Base-by-base conservation (phyloP, 2,113 vertebrate genomes). In the Pituophis catenifer region DNA sequence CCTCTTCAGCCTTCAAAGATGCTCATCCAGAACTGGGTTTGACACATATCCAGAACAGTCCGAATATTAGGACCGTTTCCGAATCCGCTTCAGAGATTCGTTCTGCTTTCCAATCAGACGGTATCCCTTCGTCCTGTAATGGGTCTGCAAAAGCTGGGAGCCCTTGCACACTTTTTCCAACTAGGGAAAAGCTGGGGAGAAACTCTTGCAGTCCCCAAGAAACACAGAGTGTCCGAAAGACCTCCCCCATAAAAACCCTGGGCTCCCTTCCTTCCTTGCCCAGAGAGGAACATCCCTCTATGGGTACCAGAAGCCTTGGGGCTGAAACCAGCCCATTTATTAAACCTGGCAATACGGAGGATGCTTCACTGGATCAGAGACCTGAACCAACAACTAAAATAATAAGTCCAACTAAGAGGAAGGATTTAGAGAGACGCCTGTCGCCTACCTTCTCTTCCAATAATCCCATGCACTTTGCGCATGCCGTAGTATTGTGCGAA, bases 401-500 rank as follows among this genome's bases (percentile, higher is more conserved):
- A 13, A 86, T 29, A 55, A 86, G 29, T 24, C 57, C 44, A 75
- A 59, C 3, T 26, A 89, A 54, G 93, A 59, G 50, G 93, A 57
- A 89, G 0, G 88, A 48, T 24, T 54, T 92, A 15, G 93, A 93
- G 70, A 75, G 54, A 0, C 10, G 29, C 48, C 92, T 59, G 1
- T 96, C 95, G 92, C 59, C 94, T 70, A 87, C 26, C 1, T 8
- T 38, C 23, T 53, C 95, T 62, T 62, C 91, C 86, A 94, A 90
- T 94, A 94, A 91, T 15, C 75, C 89, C 26, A 0, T 53, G 11
- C 0, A 0, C 62, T 15, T 5, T 3, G 91, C 88, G 29, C 7
- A 96, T 13, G 96, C 95, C 13, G 94, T 97, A 53, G 95, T 91
- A 0, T 94, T 95, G 23, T 12, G 29, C 91, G 94, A 95, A 59